These are phyloP conservation scores for Bufo bufo DNA, from an alignment of 2,113 vertebrate genomes.

Conservation along the genomic window DNA sequence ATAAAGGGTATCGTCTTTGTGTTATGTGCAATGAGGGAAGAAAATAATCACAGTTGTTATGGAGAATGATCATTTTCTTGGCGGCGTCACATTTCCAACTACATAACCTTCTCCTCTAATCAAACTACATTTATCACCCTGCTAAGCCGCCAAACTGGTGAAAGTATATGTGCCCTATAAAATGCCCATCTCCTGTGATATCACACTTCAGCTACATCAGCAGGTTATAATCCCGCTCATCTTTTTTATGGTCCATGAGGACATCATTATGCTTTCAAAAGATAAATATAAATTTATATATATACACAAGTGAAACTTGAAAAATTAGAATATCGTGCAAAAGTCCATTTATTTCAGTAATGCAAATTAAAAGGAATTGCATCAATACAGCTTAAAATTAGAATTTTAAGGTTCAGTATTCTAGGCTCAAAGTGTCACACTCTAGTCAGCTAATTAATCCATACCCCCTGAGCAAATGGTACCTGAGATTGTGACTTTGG, in stretches of 20 bases:
- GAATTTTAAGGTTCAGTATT: no score
- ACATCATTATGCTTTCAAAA: neutral
- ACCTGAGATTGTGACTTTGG: no score
- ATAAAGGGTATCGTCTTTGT: slow-evolving; percentile 35
- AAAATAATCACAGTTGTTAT: slow-evolving; percentile 5
- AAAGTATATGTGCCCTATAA: neutral
- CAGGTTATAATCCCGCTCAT: neutral
- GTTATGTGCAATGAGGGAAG: slow-evolving; percentile 42
- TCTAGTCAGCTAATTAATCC: no score
- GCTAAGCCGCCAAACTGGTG: neutral
- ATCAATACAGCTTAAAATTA: no score
- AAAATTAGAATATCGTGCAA: no score
- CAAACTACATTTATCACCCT: slow-evolving; percentile 5
- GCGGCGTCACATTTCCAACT: neutral
- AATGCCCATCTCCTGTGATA: neutral
- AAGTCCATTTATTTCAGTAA: no score
- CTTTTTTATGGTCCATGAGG: neutral
- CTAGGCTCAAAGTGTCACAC: no score
- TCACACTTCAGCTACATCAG: neutral
- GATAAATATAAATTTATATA: neutral
- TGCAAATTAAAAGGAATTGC: no score
- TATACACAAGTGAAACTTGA: no score
- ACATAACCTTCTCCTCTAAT: slow-evolving; percentile 12
- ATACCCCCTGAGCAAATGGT: no score
- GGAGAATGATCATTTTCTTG: slow-evolving; percentile 12